Base-by-base conservation (phyloP, 1,140 invertebrate species). In the Cardiocondyla obscurior region DNA sequence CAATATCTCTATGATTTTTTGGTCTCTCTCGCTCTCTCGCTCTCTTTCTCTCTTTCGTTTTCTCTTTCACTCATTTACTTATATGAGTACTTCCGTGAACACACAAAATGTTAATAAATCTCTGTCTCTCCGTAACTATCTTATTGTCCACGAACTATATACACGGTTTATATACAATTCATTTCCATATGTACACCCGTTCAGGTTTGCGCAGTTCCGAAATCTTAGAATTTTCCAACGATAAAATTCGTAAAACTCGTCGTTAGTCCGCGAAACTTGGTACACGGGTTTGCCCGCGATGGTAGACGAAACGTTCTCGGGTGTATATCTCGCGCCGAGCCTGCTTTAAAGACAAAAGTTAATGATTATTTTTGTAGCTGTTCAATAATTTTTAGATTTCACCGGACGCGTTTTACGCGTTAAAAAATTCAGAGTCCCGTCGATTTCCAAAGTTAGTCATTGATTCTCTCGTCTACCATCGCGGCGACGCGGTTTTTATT, bases 91-190 rank as follows among this genome's bases (percentile, higher is more conserved):
- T 44, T 57, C 30, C 64, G 44, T 82, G 49, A 67, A 81, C 46
- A 65, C 82, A 62, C 64, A 79, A 33, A 86, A 69, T 70, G 55
- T 69, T 33, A 42, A 73, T 82, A 82, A 58, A 39, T 60, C 12
- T 72, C 30, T 79, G 25, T 81, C 33, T 81, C 22, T 25, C 72
- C 60, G 72, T 85, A 83, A 44, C 64, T 49, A 42, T 70, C 85
- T 93, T 92, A 92, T 92, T 92, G 91, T 93, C 91, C 90, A 91
- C 46, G 70, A 86, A 87, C 72, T 91, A 91, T 91, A 85, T 92
- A 91, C 88, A 91, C 62, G 22, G 8, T 87, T 90, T 90, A 73
- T 93, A 91, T 88, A 92, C 74, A 65, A 60, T 46, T 30, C 22
- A 14, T 82, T 44, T 44, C 25, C 55, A 3, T 91, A 89, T 90